phyloP scores from a whole-genome alignment of 2,888 invertebrate genomes.

The Syritta pipiens region DNA sequence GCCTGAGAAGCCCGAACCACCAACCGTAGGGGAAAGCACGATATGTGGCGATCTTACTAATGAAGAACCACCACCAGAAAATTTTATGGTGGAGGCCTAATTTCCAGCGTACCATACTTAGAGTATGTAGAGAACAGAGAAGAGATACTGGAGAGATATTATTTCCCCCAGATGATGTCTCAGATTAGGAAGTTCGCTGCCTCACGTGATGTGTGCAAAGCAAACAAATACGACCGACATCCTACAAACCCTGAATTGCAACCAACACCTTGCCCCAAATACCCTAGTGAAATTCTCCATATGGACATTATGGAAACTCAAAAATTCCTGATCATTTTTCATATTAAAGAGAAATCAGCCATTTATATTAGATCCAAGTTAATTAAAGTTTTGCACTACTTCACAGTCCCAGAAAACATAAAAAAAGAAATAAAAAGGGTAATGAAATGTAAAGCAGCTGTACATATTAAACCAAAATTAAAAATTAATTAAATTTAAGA shows the following conservation, averaged over 20 bases:
- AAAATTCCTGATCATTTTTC: constrained; percentile 9
- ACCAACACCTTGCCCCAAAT: constrained; percentile 25
- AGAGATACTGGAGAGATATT: constrained; percentile 19
- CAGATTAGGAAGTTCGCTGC: constrained; percentile 16
- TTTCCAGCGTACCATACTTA: constrained; percentile 22
- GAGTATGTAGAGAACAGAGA: constrained; percentile 23
- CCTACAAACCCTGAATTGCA: constrained; percentile 38
- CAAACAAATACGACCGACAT: constrained; percentile 38
- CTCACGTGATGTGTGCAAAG: constrained; percentile 24
- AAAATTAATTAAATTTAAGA: too few species aligned
- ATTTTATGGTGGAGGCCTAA: constrained; percentile 18
- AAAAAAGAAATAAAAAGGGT: too few species aligned
- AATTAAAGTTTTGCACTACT: constrained; percentile 32
- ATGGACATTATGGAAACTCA: neutral
- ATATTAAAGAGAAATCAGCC: constrained; percentile 24
- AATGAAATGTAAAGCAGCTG: too few species aligned
- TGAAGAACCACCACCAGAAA: neutral
- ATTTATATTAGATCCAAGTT: constrained; percentile 29
- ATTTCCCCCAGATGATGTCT: constrained; percentile 32
- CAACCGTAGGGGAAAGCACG: neutral
- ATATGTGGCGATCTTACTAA: neutral
- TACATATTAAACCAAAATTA: too few species aligned
- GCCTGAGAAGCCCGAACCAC: neutral
- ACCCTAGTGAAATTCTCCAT: constrained; percentile 18
- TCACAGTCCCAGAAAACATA: constrained; percentile 27